Conservation (phyloP, 2,888 invertebrate genomes). For the Coleophora flavipennella region DNA sequence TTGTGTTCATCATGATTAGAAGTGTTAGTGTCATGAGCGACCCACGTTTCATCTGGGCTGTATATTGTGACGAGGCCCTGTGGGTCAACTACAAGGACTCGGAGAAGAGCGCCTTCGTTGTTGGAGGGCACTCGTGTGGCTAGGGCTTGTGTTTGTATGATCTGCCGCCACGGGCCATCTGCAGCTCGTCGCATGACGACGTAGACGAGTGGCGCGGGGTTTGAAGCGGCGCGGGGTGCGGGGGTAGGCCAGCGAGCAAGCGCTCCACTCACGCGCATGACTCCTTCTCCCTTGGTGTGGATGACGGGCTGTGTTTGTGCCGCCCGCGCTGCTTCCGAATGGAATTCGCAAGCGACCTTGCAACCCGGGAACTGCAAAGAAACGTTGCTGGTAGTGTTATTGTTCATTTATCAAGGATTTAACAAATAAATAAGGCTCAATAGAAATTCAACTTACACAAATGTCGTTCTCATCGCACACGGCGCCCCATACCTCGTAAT, state of each 20-base stretch:
- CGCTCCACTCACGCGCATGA: conserved; percentile 75
- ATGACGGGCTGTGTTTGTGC: conserved; percentile 80
- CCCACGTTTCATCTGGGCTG: conserved; percentile 76
- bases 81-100: conserved; percentile 80
- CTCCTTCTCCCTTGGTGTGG: conserved; percentile 79
- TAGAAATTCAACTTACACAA: conserved; percentile 73
- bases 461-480: conserved; percentile 80
- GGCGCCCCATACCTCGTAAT: conserved; percentile 81
- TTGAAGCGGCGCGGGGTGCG: conserved; percentile 68
- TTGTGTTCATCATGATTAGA: conserved; percentile 64
- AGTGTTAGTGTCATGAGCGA: conserved; percentile 68
- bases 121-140: conserved; percentile 77
- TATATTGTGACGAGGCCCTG: conserved; percentile 80
- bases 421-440: not conserved
- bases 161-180: conserved; percentile 77
- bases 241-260: conserved; percentile 78
- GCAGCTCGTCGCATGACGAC: conserved; percentile 79
- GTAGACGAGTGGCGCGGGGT: conserved; percentile 76
- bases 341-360: conserved; percentile 80
- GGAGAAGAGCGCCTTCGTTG: conserved; percentile 75
- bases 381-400: conserved; percentile 6
- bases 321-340: conserved; percentile 74
- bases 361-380: conserved; percentile 79
- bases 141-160: conserved; percentile 77
- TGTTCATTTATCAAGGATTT: not conserved